phyloP scores from a whole-genome alignment of 2,888 invertebrate species.

The Pachydiplax longipennis region DNA sequence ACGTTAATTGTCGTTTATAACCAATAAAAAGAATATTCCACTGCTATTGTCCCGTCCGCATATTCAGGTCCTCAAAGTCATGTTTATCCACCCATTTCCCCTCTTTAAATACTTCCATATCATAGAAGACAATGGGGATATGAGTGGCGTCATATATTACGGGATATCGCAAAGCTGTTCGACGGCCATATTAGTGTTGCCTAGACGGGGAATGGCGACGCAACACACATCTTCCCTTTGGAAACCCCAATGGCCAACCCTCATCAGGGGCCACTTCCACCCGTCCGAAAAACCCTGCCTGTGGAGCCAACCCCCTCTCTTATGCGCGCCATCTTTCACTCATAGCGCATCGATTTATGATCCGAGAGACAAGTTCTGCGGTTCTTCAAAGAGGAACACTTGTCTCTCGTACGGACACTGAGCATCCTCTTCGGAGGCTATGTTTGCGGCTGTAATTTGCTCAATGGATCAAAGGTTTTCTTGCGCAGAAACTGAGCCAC shows the following conservation, averaged over 20 bases:
- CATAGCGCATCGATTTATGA: constrained; percentile 43
- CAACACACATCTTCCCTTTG: neutral
- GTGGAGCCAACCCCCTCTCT: constrained; percentile 2
- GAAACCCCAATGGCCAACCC: constrained; percentile 1
- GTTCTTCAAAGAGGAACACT: constrained; percentile 30
- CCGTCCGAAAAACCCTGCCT: neutral
- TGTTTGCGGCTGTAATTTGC: neutral
- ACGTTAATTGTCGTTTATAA: no score
- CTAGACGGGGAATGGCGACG: neutral
- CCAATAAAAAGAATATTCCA: no score
- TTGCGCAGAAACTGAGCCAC: constrained; percentile 7
- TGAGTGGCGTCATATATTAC: no score
- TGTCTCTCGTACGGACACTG: neutral
- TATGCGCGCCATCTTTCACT: constrained; percentile 21
- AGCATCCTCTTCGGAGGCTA: neutral
- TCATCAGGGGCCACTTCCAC: constrained; percentile 27
- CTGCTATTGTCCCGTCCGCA: no score
- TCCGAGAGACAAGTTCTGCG: constrained; percentile 27
- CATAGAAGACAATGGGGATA: no score
- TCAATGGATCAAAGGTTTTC: constrained; percentile 33
- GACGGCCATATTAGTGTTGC: neutral
- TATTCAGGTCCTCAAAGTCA: no score
- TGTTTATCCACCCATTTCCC: no score
- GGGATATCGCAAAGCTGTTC: no score
- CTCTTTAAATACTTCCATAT: no score